Percentiles rank a stretch among this genome's conserved stretches.
Conservation (phyloP, 64 coral and sea anemone species). For the Exaiptasia diaphana region DNA sequence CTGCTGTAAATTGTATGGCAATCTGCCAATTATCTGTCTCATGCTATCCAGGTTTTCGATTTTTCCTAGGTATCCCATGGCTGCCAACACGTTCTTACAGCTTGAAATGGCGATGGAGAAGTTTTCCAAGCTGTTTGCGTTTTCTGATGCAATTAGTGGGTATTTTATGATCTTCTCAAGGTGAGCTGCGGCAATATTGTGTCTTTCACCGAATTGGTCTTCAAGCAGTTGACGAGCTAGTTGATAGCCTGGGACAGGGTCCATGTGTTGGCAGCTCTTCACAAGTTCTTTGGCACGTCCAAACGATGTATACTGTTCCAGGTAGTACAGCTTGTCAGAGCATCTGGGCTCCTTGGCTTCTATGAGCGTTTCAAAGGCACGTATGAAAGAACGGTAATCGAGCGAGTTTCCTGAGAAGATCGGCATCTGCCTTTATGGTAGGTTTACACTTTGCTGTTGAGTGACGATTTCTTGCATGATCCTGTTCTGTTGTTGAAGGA, state of each 20-base stretch:
- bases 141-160: neutral
- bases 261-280: slow-evolving; percentile 8
- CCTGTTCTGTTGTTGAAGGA: too few species aligned
- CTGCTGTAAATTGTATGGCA: neutral
- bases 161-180: slow-evolving; percentile 33
- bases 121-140: neutral
- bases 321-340: slow-evolving; percentile 15
- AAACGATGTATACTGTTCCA: slow-evolving; percentile 17
- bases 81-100: neutral
- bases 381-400: slow-evolving; percentile 34
- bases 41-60: neutral
- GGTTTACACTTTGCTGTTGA: too few species aligned
- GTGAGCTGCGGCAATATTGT: slow-evolving; percentile 15
- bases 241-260: neutral
- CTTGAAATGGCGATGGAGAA: neutral
- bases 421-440: too few species aligned
- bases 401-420: too few species aligned
- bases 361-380: slow-evolving; percentile 40
- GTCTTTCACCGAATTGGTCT: slow-evolving; percentile 9
- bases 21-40: neutral
- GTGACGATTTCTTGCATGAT: too few species aligned
- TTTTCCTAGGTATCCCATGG: neutral
- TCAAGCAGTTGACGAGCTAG: slow-evolving; percentile 30
- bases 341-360: neutral
- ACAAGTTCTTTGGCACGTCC: slow-evolving; percentile 1